Conservation (phyloP, 2,797 vertebrate species). For the Synaphobranchus kaupii region DNA sequence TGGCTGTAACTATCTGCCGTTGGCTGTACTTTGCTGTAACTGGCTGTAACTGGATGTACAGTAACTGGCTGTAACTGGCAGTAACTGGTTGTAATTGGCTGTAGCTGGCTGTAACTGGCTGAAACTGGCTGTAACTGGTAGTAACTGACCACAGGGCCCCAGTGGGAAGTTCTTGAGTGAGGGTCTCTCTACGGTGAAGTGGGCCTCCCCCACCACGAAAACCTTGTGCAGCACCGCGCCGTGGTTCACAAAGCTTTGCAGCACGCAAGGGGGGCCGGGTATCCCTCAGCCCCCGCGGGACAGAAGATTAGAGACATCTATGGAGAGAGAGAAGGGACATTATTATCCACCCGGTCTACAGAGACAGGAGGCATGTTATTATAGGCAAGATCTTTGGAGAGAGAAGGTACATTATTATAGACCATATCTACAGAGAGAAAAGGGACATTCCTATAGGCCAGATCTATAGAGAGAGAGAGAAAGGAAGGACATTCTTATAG, state of each 20-base stretch:
- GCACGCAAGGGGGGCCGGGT: constrained; percentile 70
- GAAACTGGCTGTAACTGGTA: neutral
- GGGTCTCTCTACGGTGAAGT: constrained; percentile 73
- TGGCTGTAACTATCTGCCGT: too few relatives aligned
- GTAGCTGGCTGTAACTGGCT: too few relatives aligned
- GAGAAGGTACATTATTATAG: neutral
- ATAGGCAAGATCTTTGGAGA: neutral
- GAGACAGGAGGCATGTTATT: neutral
- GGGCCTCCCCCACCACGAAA: constrained; percentile 73
- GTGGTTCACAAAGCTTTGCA: constrained; percentile 78
- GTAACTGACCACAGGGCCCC: constrained; percentile 69
- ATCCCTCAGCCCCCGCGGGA: constrained; percentile 57
- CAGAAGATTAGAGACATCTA: constrained; percentile 77
- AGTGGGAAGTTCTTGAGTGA: constrained; percentile 75
- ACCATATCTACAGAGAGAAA: neutral
- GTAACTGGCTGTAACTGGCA: too few relatives aligned
- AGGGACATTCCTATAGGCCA: neutral
- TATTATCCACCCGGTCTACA: neutral
- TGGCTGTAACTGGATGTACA: too few relatives aligned
- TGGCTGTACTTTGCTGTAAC: too few relatives aligned
- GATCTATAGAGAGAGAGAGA: too few relatives aligned
- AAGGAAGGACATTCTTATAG: neutral
- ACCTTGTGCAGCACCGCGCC: constrained; percentile 75
- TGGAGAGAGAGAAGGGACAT: neutral
- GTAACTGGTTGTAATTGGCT: too few relatives aligned